Evolutionary conservation across 1,140 invertebrate genomes (phyloP).

Genomic region (Pachyrhynchus sulphureomaculatus): DNA sequence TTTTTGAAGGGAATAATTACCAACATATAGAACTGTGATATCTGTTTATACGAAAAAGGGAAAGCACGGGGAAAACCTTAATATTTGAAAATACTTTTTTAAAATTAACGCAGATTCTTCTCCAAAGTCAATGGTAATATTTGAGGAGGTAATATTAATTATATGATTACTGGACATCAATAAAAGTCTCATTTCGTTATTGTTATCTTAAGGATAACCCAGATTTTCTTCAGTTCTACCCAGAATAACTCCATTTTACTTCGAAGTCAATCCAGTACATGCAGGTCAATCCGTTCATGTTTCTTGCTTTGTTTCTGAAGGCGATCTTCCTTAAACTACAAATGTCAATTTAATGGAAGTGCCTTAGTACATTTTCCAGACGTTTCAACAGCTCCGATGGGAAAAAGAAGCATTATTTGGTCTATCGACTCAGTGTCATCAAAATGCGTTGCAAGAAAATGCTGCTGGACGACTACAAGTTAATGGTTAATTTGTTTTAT

Average conservation of each 20-base stretch:
- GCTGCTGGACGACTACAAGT: constrained; percentile 58
- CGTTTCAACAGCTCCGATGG: constrained; percentile 53
- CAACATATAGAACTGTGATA: too few species aligned
- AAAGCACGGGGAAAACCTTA: too few species aligned
- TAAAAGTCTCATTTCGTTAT: too few species aligned
- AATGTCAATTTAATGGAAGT: constrained; percentile 65
- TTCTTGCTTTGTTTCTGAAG: constrained; percentile 70
- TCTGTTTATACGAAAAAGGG: too few species aligned
- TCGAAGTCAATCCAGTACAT: constrained; percentile 65
- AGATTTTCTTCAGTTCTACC: not conserved
- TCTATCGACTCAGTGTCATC: constrained; percentile 73
- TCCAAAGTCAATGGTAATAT: too few species aligned
- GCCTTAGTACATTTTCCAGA: constrained; percentile 52
- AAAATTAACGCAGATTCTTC: too few species aligned
- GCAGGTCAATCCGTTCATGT: constrained; percentile 72
- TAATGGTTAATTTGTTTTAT: constrained; percentile 33
- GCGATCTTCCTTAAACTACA: constrained; percentile 67
- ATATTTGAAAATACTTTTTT: too few species aligned
- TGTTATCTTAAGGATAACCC: too few species aligned
- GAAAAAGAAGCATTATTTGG: constrained; percentile 51
- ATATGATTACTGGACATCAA: too few species aligned
- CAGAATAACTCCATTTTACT: constrained; percentile 67
- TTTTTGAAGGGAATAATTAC: too few species aligned
- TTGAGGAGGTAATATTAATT: too few species aligned
- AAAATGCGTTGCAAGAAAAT: constrained; percentile 66